A percentile compares a stretch with the other conserved stretches of the same genome.
phyloP scores from a whole-genome alignment of 2,113 vertebrate genomes.

The Choloepus hoffmanni region DNA sequence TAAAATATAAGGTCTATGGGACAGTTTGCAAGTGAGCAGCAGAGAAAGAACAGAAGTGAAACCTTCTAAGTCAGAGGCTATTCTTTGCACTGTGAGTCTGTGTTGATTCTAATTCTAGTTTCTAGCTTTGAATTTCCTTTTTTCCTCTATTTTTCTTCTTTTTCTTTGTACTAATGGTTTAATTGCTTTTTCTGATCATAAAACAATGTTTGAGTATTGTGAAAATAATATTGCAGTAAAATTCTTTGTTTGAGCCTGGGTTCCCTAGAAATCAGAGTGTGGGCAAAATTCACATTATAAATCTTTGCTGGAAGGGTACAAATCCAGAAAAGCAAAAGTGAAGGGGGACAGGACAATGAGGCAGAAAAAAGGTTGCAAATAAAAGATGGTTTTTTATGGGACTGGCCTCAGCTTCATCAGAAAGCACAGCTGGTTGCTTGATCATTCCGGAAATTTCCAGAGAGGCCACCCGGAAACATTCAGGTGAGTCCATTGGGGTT shows the following conservation, averaged over 20 bases:
- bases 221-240: conserved; percentile 41
- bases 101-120: conserved; percentile 26
- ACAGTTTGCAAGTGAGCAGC: not conserved
- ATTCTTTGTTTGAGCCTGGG: conserved; percentile 10
- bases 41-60: not conserved
- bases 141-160: not conserved
- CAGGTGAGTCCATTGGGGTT: not conserved
- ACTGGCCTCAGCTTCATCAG: not conserved
- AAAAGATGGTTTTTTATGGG: too few species aligned
- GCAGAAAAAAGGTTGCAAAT: not conserved
- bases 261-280: not conserved
- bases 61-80: not conserved
- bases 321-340: not conserved
- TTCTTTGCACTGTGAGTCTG: not conserved
- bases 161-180: conserved; percentile 6
- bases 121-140: not conserved
- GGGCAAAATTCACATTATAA: conserved; percentile 1
- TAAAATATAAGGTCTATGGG: not conserved
- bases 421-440: not conserved
- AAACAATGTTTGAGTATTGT: conserved; percentile 13
- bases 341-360: not conserved
- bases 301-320: not conserved
- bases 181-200: conserved; percentile 14
- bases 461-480: not conserved
- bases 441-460: not conserved